Conservation (phyloP, 2,888 invertebrate genomes). For the Agriopis leucophaearia region DNA sequence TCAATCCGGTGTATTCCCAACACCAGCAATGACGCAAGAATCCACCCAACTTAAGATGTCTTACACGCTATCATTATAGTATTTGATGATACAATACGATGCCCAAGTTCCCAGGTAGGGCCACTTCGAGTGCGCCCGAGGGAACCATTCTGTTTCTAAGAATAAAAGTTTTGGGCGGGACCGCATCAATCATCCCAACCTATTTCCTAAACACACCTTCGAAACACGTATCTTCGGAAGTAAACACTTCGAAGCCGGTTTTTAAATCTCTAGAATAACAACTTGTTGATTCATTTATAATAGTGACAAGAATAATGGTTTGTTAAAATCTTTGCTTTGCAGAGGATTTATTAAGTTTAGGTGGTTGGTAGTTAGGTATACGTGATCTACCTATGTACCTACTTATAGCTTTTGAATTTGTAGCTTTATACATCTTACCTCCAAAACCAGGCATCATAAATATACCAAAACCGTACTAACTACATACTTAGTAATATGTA, state of each 20-base stretch:
- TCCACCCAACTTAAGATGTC: not conserved
- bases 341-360: not conserved
- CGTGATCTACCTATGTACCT: not conserved
- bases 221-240: slow-evolving; percentile 21
- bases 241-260: slow-evolving; percentile 10
- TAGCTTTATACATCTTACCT: not conserved
- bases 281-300: slow-evolving; percentile 3
- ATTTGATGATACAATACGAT: slow-evolving; percentile 32
- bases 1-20: not conserved
- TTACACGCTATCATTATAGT: slow-evolving; percentile 31
- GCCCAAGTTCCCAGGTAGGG: slow-evolving; percentile 20
- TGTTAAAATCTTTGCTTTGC: not conserved
- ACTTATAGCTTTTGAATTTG: not conserved
- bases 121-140: slow-evolving; percentile 34
- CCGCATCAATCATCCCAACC: slow-evolving; percentile 35
- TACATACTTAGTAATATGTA: too few relatives aligned
- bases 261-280: slow-evolving; percentile 9
- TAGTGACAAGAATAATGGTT: slow-evolving; percentile 6
- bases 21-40: slow-evolving; percentile 18
- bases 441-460: too few relatives aligned
- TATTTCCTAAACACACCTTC: slow-evolving; percentile 20
- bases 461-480: too few relatives aligned
- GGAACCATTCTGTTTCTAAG: slow-evolving; percentile 31
- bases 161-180: slow-evolving; percentile 39
- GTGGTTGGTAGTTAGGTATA: not conserved